Conservation (phyloP, 1,140 invertebrate species). For the Hetaerina americana region DNA sequence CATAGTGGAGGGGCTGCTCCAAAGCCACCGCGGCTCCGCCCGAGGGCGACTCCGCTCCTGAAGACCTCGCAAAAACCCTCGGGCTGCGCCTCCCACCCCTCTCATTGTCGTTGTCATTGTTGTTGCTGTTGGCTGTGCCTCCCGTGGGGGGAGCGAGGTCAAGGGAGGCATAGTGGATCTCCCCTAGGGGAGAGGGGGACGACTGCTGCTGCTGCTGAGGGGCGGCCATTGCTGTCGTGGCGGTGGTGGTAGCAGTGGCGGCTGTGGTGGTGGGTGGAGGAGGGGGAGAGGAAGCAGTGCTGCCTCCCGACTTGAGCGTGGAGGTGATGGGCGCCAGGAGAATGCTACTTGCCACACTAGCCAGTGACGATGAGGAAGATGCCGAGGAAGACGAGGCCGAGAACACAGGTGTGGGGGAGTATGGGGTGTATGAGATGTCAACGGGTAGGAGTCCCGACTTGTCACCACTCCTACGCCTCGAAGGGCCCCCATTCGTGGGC, state of each 20-base stretch:
- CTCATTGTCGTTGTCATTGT: constrained; percentile 4
- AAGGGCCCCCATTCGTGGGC: not conserved
- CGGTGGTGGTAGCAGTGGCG: too few species aligned
- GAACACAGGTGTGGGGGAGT: not conserved
- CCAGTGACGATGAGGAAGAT: not conserved
- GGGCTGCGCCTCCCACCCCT: constrained; percentile 14
- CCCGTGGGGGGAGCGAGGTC: constrained; percentile 35
- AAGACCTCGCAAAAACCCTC: constrained; percentile 9
- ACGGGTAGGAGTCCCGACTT: not conserved
- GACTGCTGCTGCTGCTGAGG: too few species aligned
- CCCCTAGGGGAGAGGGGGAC: constrained; percentile 7
- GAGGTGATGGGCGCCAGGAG: not conserved
- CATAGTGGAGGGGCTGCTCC: constrained; percentile 43
- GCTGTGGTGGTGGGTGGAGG: not conserved
- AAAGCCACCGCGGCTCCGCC: constrained; percentile 27
- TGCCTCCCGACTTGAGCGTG: not conserved
- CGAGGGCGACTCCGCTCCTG: constrained; percentile 25
- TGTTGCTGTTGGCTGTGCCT: constrained; percentile 7
- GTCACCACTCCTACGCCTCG: not conserved
- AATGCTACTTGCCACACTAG: not conserved
- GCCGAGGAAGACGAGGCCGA: not conserved
- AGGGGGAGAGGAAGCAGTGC: not conserved
- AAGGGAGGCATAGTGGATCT: constrained; percentile 50
- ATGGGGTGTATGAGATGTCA: too few species aligned
- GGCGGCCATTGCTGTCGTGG: too few species aligned